phyloP scores from a whole-genome alignment of 92 coral and sea anemone genomes.

The Epizoanthus fatuus region DNA sequence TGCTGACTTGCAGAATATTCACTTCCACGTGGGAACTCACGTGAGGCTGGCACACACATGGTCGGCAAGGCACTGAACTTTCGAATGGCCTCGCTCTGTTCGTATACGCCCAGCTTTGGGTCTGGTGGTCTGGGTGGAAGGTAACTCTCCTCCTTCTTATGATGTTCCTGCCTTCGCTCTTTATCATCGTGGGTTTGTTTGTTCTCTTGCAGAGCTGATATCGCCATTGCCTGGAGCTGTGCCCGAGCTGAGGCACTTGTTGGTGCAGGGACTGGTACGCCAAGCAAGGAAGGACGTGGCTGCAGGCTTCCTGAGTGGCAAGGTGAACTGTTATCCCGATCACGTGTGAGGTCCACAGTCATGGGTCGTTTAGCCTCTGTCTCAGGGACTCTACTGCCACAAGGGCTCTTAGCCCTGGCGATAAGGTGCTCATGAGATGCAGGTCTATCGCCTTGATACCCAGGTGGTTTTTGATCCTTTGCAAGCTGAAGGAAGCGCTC shows the following conservation, averaged over 20 bases:
- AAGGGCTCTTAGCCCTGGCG: conserved; percentile 20
- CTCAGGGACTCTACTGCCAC: conserved; percentile 43
- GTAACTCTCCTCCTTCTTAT: conserved; percentile 60
- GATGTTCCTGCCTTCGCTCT: conserved; percentile 57
- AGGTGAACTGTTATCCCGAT: conserved; percentile 51
- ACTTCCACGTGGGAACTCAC: conserved; percentile 72
- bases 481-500: conserved; percentile 49
- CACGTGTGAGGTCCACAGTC: conserved; percentile 86
- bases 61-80: conserved; percentile 74
- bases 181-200: conserved; percentile 55
- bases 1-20: conserved; percentile 67
- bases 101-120: conserved; percentile 81
- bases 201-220: conserved; percentile 64
- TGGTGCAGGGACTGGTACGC: conserved; percentile 36
- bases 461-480: conserved; percentile 27
- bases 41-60: conserved; percentile 73
- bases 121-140: conserved; percentile 88
- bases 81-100: conserved; percentile 91
- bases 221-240: conserved; percentile 84
- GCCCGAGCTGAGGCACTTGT: conserved; percentile 86
- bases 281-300: conserved; percentile 12
- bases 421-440: conserved; percentile 19
- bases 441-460: conserved; percentile 22
- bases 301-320: conserved; percentile 37
- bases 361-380: conserved; percentile 50